Base-by-base conservation (phyloP, 2,797 vertebrate genomes). In the Acanthurus lineatus region DNA sequence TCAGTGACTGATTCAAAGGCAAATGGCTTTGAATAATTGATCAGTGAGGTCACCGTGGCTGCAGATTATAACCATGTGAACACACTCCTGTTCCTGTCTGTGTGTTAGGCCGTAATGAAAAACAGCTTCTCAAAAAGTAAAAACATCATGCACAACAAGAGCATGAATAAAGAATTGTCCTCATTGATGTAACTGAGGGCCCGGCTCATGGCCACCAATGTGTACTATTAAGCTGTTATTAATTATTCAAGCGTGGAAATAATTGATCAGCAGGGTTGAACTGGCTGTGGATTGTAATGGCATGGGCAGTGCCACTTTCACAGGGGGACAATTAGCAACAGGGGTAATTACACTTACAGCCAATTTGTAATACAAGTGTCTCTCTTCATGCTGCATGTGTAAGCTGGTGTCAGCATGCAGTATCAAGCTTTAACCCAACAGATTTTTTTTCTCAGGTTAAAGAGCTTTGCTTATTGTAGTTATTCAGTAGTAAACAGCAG, bases 11-110 rank as follows among this genome's bases (percentile, higher is more conserved):
- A 92, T 86, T 89, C 86, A 79, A 86, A 88, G 89, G 93, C 88
- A 92, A 94, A 92, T 32, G 54, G 64, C 72, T 86, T 52, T 95
- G 76, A 83, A 94, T 95, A 96, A 96, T 95, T 95, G 87, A 94
- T 88, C 66, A 57, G 78, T 56, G 71, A 28, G 89, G 79, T 87
- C 71, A 9, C 14, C 7, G 52, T 45, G 47, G 57, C 60, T 40
- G 79, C 11, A 47, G 79, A 86, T 89, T 77, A 68, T 56, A 87
- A 84, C 76, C 62, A 22, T 49, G 75, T 12, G 42, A 71, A 77
- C 76, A 17, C 79, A 17, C 66, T 56, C 44, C 19, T 6, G 0
- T 72, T 53, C 81, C 12, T 22, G 2, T 58, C 35, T 61, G 51
- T 64, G 76, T 76, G 56, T 76, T 85, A 48, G 53, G 63, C 69